These are phyloP conservation scores for Stegostoma tigrinum DNA, from an alignment of 2,113 vertebrate genomes.

Conservation along the genomic window DNA sequence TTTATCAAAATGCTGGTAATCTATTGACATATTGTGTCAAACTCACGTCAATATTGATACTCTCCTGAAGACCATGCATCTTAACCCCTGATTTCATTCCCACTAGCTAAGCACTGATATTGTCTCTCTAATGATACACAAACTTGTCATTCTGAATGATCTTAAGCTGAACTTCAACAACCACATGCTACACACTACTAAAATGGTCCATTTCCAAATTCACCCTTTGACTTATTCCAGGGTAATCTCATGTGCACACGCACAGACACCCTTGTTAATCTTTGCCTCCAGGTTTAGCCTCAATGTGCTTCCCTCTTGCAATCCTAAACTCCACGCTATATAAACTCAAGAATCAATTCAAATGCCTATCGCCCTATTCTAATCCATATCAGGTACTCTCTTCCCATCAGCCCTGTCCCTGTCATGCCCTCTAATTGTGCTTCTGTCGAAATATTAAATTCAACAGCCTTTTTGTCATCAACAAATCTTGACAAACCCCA, in stretches of 20 bases:
- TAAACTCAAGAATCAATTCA: background rate
- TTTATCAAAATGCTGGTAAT: background rate
- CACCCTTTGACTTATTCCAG: no score
- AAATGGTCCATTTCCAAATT: no score
- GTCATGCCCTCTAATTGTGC: no score
- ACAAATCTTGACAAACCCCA: background rate
- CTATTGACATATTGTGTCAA: background rate
- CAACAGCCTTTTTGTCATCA: background rate
- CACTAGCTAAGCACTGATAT: background rate
- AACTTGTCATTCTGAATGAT: no score
- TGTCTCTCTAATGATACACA: background rate
- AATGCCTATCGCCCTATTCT: background rate
- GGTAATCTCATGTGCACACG: no score
- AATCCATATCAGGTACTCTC: no score
- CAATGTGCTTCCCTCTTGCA: background rate
- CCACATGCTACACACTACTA: no score
- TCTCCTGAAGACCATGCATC: background rate
- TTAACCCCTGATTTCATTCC: background rate
- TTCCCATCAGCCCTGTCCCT: no score
- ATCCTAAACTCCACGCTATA: background rate
- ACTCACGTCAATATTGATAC: background rate
- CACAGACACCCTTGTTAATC: background rate
- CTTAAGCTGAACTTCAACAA: no score
- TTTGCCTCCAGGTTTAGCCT: background rate
- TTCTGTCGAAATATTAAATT: background rate